Conservation (phyloP, 1,140 invertebrate species). For the Augochlora pura region DNA sequence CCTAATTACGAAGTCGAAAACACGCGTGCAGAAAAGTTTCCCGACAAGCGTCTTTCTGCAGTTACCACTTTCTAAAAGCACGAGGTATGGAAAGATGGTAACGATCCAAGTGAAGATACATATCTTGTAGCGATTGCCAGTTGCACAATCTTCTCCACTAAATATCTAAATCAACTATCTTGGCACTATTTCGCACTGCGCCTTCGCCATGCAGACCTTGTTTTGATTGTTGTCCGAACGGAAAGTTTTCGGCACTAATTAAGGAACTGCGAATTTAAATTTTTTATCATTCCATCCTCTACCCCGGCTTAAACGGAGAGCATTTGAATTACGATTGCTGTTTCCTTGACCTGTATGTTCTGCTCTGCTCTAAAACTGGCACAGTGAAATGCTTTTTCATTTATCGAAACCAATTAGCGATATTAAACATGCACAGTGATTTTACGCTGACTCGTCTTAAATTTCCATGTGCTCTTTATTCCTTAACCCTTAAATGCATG, state of each 20-base stretch:
- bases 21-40: background rate
- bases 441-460: too few species aligned
- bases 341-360: background rate
- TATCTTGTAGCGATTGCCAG: conserved; percentile 30
- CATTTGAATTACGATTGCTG: background rate
- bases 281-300: background rate
- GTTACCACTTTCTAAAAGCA: conserved; percentile 15
- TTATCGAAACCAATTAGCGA: background rate
- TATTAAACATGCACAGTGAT: too few species aligned
- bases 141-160: conserved; percentile 49
- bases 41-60: background rate
- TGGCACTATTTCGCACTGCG: conserved; percentile 42
- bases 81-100: conserved; percentile 50
- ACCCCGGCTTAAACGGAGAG: background rate
- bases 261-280: background rate
- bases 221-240: background rate
- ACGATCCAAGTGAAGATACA: conserved; percentile 48
- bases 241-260: background rate
- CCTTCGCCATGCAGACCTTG: background rate
- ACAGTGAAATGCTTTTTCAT: background rate
- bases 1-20: background rate
- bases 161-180: conserved; percentile 50
- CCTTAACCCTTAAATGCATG: too few species aligned
- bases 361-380: background rate
- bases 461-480: too few species aligned